Evolutionary conservation across 2,113 vertebrate species (phyloP), one percentile per base, ranked within the genome.

Genomic region (Hippocampus comes): DNA sequence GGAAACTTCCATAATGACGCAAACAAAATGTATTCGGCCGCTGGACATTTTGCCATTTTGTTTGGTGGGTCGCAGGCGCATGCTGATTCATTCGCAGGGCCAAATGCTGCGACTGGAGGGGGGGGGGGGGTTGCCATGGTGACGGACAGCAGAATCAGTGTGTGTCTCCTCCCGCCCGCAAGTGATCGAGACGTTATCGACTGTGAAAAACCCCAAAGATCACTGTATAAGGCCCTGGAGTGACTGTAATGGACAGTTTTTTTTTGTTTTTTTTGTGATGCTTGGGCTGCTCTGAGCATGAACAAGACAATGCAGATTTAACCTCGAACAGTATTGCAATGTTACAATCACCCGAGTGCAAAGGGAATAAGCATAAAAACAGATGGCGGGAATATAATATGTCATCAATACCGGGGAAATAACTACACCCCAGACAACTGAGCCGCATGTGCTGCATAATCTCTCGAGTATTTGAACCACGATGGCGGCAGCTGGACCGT

Each of bases 41-140:
- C 43, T 38, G 55, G 27, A 27, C 30, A 30, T 60, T 63, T 63
- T 64, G 63, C 21, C 34, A 76, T 63, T 63, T 38, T 34, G 8
- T 23, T 67, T 27, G 66, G 17, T 73, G 1, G 42, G 27, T 25
- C 18, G 56, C 53, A 56, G 56, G 9, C 73, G 59, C 43, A 23
- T 2, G 56, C 23, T 7, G 42, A 53, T 70, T 72, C 55, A 42
- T 59, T n/a, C 11, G 21, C 64, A 60, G 41, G 14, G 9, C 59
- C 48, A n/a, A 53, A 53, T 21, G n/a, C 59, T 61, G 27, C 46
- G 48, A 23, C 0, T 6, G 49, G 75, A 79, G 63, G 78, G 80
- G 64, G 21, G 76, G 71, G 48, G 34, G 14, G 88, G 25, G 25
- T 84, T 84, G 81, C 87, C 85, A 85, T 85, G 83, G 86, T 70